Evolutionary conservation across 2,113 vertebrate species (phyloP).

Genomic region (Gnathonemus longibarbis): DNA sequence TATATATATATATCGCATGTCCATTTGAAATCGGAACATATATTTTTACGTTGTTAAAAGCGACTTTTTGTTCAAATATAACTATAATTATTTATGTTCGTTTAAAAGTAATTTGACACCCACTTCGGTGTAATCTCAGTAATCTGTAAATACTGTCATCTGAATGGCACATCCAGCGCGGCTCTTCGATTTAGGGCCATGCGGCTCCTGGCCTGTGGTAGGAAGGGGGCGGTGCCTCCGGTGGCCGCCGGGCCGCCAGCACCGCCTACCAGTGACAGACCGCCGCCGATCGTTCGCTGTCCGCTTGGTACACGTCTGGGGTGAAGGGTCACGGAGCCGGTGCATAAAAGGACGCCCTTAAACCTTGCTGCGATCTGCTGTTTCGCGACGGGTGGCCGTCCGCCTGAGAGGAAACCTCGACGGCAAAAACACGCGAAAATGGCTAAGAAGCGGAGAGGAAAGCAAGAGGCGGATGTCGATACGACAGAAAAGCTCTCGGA

Average conservation of each 20-base stretch:
- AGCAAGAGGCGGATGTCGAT: conserved; percentile 41
- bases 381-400: background rate
- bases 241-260: background rate
- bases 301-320: background rate
- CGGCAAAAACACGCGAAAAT: conserved; percentile 29
- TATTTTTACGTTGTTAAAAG: background rate
- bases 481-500: conserved; percentile 23
- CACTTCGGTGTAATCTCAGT: background rate
- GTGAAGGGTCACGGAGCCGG: conserved; percentile 21
- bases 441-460: conserved; percentile 60
- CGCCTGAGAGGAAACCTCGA: background rate
- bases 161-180: background rate
- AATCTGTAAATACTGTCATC: background rate
- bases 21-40: background rate
- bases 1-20: background rate
- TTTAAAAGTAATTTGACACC: background rate
- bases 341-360: background rate
- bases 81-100: background rate
- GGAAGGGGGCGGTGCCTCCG: background rate
- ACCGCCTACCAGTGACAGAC: background rate
- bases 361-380: background rate
- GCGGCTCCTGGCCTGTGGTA: background rate
- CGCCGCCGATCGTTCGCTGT: background rate
- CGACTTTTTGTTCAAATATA: background rate
- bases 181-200: background rate